These are phyloP conservation scores for Zosterops borbonicus DNA, from an alignment of 2,113 vertebrate genomes.

Conservation along the genomic window DNA sequence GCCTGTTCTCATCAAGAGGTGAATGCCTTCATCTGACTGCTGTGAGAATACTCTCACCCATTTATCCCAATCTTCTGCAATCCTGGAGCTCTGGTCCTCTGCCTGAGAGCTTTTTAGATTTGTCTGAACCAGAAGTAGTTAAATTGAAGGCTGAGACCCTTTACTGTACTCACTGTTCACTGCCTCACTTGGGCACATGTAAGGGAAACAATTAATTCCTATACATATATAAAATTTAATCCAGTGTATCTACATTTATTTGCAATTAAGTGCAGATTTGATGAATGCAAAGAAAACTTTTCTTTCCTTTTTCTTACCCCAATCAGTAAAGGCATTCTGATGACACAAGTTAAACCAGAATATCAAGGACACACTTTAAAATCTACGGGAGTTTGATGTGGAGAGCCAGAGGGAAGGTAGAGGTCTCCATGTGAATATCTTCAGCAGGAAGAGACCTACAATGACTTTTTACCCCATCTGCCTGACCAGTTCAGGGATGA, in stretches of 20 bases:
- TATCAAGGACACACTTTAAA: not conserved
- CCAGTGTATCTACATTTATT: not conserved
- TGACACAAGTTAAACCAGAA: not conserved
- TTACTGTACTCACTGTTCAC: not conserved
- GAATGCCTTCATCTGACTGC: not conserved
- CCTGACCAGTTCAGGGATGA: not conserved
- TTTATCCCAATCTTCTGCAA: not conserved
- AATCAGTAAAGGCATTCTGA: not conserved
- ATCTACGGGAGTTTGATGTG: fast-evolving
- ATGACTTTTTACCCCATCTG: not conserved
- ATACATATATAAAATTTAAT: not conserved
- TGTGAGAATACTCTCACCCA: not conserved
- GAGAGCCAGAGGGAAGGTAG: not conserved
- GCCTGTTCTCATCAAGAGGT: not conserved
- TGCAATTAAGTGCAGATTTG: not conserved
- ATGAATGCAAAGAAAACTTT: not conserved
- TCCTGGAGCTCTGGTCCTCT: not conserved
- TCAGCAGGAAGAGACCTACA: not conserved
- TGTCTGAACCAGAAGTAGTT: not conserved
- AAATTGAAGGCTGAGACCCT: not conserved
- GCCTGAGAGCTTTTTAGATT: not conserved
- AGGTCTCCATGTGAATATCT: not conserved
- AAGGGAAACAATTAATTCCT: not conserved
- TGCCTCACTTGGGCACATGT: not conserved
- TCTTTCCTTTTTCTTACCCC: not conserved